These are phyloP conservation scores for Chironomus riparius DNA, from an alignment of 2,888 invertebrate genomes.

Conservation along the genomic window DNA sequence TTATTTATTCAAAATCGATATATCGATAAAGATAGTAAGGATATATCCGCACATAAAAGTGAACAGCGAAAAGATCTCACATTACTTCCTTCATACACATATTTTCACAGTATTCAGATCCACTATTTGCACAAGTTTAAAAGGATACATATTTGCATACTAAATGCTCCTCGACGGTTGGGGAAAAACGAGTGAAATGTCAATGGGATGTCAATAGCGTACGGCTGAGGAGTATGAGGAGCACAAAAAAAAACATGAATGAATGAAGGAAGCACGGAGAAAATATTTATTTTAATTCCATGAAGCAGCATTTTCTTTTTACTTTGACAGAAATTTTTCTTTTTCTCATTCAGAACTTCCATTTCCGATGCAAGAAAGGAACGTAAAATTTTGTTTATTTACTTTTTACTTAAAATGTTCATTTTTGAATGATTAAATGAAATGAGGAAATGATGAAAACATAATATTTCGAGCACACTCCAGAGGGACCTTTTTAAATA, in stretches of 20 bases:
- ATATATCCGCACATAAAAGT: neutral
- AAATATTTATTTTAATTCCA: neutral
- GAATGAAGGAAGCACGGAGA: neutral
- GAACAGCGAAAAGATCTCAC: neutral
- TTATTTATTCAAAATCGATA: neutral
- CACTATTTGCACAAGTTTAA: neutral
- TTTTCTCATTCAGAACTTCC: neutral
- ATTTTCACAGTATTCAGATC: neutral
- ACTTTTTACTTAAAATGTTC: neutral
- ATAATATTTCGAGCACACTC: neutral
- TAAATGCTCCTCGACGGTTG: neutral
- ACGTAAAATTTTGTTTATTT: too few species aligned
- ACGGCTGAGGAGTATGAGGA: too few species aligned
- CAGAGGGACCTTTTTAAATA: too few species aligned
- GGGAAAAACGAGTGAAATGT: neutral
- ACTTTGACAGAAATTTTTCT: neutral
- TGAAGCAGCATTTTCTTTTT: neutral
- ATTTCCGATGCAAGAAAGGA: too few species aligned
- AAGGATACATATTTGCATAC: neutral
- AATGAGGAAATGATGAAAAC: neutral
- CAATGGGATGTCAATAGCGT: neutral
- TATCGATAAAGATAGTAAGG: neutral
- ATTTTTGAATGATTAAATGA: neutral
- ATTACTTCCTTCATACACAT: too few species aligned
- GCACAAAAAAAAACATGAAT: too few species aligned